Evolutionary conservation across 1,140 invertebrate species (phyloP), one percentile per base, ranked within the genome.

Genomic region (Neomicropteryx cornuta): DNA sequence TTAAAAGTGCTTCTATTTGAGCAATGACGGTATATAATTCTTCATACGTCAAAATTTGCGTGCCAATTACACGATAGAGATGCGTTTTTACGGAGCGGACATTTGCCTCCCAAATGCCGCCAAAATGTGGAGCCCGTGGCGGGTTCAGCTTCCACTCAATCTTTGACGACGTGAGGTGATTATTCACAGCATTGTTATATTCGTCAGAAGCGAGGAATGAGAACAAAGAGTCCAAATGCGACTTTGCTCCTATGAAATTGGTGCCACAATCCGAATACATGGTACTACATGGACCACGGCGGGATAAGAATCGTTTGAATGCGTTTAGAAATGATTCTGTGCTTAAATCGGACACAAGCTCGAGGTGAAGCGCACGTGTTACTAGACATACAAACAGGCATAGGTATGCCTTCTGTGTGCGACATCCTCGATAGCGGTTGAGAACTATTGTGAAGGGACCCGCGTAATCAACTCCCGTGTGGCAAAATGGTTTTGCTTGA

Each of bases 311-410:
- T 17, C 55, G 43, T 5, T 42, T 44, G 13, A 60, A 50, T 2
- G 48, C 45, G 11, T 48, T 38, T 8, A 62, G n/a, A 42, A 62
- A 60, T 1, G 46, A 38, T 22, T 51, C 44, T 1, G 55, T 51
- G 4, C 50, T 47, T 11, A 64, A 24, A 44, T 58, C 49, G 5
- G 38, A 36, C 0, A 53, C 50, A 10, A 54, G 18, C 45, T 66
- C 58, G 18, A 66, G 36, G 36, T 65, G 61, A 5, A 58, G 40
- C 11, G 56, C 59, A 28, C 48, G 50, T 8, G 59, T 58, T 3
- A 48, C 38, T 18, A 58, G 48, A 44, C 61, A 66, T 6, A 58
- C 42, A 43, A 62, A 62, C 8, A 65, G 5, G 31, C 45, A 48
- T 8, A 59, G 18, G 32, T 60, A 63, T 3, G 43, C 52, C 40